Base-by-base conservation (phyloP, 2,888 invertebrate genomes). In the Lobophora halterata region DNA sequence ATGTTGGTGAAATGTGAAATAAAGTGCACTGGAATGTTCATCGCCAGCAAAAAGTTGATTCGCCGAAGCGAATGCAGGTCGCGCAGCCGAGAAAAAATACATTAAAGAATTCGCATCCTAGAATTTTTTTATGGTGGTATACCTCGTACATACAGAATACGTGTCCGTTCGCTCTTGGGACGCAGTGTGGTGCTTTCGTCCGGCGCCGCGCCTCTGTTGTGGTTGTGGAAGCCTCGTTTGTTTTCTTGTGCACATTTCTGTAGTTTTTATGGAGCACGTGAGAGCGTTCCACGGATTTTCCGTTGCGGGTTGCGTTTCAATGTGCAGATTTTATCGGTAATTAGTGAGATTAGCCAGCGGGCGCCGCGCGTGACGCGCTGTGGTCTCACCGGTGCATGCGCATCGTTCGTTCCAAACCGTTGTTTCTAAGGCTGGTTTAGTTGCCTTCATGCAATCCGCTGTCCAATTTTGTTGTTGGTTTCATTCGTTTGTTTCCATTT, bases 271-370 rank as follows among this genome's bases (percentile, higher is more conserved):
- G 55, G 57, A 56, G 58, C 65, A 67, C 63, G 66, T 63, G 64
- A 69, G 62, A 69, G 61, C 66, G 67, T 72, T 71, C 67, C 66
- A 57, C 60, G 61, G 61, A 64, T 66, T 56, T 65, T 61, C 56
- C 57, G 56, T 60, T 62, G 67, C 61, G 39, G 34, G 52, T 65
- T 69, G 61, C 69, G 62, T 68, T 70, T 65, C 61, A 48, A 61
- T 49, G 63, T 63, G 61, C 62, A 66, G 73, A 77, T 76, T 69
- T 69, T 65, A 79, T 79, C 78, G 72, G 72, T 74, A 78, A 78
- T 79, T 74, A 81, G 68, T 51, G 48, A 69, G 62, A 68, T 69
- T 61, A 66, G 54, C 43, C 55, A 52, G 55, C 49, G 45, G 49
- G 46, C 46, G 52, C 53, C 39, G 50, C 60, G 58, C 71, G 65